phyloP scores from a whole-genome alignment of 2,797 vertebrate species.

The Myotis myotis region DNA sequence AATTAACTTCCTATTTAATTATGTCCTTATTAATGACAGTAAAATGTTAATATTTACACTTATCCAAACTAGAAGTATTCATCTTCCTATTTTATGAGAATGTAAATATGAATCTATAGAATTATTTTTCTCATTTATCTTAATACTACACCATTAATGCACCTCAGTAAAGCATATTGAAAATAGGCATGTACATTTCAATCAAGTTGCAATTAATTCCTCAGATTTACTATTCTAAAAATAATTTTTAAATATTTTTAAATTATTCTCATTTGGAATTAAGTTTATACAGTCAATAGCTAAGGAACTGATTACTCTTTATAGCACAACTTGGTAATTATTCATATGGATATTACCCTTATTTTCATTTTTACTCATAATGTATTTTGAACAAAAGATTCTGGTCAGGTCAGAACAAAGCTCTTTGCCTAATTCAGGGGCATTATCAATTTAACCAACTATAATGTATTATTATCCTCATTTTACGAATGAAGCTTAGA shows the following conservation, averaged over 20 bases:
- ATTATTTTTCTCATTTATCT: conserved; percentile 7
- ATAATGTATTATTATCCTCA: neutral
- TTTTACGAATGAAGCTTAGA: neutral
- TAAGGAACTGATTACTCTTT: neutral
- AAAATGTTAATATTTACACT: conserved; percentile 11
- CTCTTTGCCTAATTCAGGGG: neutral
- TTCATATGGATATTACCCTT: neutral
- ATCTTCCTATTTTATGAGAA: neutral
- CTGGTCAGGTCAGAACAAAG: neutral
- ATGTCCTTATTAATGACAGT: neutral
- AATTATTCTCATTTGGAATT: conserved; percentile 20
- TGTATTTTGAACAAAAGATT: neutral
- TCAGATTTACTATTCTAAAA: neutral
- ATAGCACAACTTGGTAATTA: neutral
- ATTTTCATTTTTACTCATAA: neutral
- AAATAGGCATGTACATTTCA: neutral
- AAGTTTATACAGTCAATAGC: neutral
- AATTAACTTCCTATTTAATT: neutral
- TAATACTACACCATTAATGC: neutral
- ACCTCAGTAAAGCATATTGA: conserved; percentile 6
- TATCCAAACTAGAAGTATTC: neutral
- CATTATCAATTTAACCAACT: neutral
- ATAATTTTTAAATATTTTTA: neutral
- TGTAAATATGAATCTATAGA: neutral
- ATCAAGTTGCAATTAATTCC: conserved; percentile 13